Evolutionary conservation across 2,113 vertebrate species (phyloP).

Genomic region (Dasyornis broadbenti): DNA sequence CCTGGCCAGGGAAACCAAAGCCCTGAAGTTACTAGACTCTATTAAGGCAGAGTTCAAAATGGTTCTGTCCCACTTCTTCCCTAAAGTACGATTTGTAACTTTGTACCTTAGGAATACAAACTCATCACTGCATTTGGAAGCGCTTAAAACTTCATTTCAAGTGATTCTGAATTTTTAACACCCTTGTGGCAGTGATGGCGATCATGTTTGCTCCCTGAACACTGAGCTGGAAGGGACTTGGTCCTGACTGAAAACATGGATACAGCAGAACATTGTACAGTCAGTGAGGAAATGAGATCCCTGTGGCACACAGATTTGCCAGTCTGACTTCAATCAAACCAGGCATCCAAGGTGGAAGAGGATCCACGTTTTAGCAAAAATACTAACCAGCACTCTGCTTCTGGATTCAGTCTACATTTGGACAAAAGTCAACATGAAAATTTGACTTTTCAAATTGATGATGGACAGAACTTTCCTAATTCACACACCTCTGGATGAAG

Average conservation of each 20-base stretch:
- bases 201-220: neutral
- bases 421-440: neutral
- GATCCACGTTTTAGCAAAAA: neutral
- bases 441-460: too few species aligned
- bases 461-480: neutral
- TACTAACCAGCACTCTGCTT: neutral
- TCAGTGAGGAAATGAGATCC: neutral
- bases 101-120: neutral
- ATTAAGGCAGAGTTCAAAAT: constrained; percentile 48
- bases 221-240: neutral
- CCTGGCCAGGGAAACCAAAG: constrained; percentile 4
- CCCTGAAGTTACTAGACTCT: constrained; percentile 13
- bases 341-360: neutral
- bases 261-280: neutral
- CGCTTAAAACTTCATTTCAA: neutral
- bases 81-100: neutral
- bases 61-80: neutral
- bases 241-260: neutral
- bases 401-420: neutral
- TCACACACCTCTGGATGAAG: neutral
- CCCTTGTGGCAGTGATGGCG: neutral
- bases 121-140: neutral
- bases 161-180: neutral
- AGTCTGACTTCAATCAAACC: neutral
- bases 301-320: neutral